Evolutionary conservation across 2,888 invertebrate genomes (phyloP).

Genomic region (Eledona agricola): DNA sequence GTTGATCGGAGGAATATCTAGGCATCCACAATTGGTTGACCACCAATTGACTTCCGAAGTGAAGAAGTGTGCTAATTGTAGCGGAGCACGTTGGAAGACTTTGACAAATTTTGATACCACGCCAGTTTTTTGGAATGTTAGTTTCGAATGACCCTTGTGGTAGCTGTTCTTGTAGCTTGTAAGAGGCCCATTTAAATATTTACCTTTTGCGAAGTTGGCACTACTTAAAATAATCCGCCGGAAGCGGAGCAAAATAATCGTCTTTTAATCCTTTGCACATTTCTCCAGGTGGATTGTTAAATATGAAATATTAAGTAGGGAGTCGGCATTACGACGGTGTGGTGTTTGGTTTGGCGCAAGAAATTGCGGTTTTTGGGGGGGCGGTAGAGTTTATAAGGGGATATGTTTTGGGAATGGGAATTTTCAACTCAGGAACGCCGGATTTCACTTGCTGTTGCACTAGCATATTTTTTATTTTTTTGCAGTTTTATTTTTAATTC

Average conservation of each 20-base stretch:
- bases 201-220: conserved; percentile 55
- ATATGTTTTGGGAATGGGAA: conserved; percentile 31
- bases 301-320: conserved; percentile 53
- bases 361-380: conserved; percentile 41
- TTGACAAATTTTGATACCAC: no score
- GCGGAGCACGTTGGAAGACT: no score
- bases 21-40: no score
- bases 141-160: no score
- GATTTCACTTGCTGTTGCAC: no score
- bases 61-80: no score
- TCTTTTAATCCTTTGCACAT: conserved; percentile 54
- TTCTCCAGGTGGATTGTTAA: conserved; percentile 56
- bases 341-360: conserved; percentile 20
- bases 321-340: conserved; percentile 40
- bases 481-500: no score
- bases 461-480: no score
- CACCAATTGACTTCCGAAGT: no score
- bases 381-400: conserved; percentile 39
- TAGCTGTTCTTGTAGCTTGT: conserved; percentile 15
- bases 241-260: conserved; percentile 57
- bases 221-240: conserved; percentile 56
- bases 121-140: no score
- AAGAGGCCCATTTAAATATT: conserved; percentile 55
- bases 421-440: no score
- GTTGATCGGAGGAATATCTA: conserved; percentile 6